Base-by-base conservation (phyloP, 2,888 invertebrate genomes). In the Prostheceraeus crozeri region DNA sequence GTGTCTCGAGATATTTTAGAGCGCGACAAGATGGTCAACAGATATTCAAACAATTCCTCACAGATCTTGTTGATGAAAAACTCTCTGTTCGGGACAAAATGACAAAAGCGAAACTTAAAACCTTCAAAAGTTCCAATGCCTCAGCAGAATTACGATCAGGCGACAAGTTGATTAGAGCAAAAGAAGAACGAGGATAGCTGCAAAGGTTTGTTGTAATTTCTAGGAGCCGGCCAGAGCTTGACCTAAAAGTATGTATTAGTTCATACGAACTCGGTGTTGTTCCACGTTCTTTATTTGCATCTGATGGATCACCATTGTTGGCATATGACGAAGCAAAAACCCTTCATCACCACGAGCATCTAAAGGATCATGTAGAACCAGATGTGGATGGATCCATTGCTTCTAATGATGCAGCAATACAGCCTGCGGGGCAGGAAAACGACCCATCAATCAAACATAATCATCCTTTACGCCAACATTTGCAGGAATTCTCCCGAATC, bases 121-220 rank as follows among this genome's bases (percentile, higher is more conserved):
- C 59, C 21, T 61, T 14, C 59, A 59, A 59, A 59, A 61, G 59
- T 14, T 19, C 60, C 21, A 59, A 59, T 59, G 59, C 59, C 61
- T 16, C 59, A 57, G 30, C 59, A 36, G 35, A 59, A 58, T 33
- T 58, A 14, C 30, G 48, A 57, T 10, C 23, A 11, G 58, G 27
- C 11, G 58, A 59, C 8, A 56, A 57, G 55, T n/a, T 57, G n/a
- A 28, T 28, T n/a, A n/a, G n/a, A n/a, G n/a, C n/a, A n/a, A 60
- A 59, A 59, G 59, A 59, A 59, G 59, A 61, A 59, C 31, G 59
- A 60, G 59, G 59, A 59, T 59, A 61, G 6, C 60, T 59, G 59
- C 59, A 59, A 40, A 11, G 25, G 10, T 27, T n/a, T n/a, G n/a
- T n/a, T n/a, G n/a, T n/a, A n/a, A n/a, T n/a, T n/a, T n/a, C n/a